Conservation (phyloP, 2,888 invertebrate species). For the Salticus scenicus region DNA sequence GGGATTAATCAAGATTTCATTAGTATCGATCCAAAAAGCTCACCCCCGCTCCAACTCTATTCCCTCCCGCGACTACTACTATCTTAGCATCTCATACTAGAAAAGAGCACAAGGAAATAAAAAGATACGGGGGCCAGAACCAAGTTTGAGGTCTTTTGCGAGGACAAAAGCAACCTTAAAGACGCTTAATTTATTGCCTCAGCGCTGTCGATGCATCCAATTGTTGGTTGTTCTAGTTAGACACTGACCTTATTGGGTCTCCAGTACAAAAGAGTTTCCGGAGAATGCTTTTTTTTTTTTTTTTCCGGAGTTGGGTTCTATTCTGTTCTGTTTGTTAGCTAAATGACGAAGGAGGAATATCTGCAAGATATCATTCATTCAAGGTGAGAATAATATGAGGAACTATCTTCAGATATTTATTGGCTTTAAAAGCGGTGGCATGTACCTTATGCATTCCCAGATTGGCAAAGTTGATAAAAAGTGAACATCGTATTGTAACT, state of each 20-base stretch:
- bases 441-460: slow-evolving; percentile 52
- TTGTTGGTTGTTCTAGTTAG: slow-evolving; percentile 70
- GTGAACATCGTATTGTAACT: slow-evolving; percentile 45
- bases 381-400: slow-evolving; percentile 52
- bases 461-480: slow-evolving; percentile 46
- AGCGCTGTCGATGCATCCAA: slow-evolving; percentile 67
- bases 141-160: slow-evolving; percentile 47
- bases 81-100: slow-evolving; percentile 63
- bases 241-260: slow-evolving; percentile 69
- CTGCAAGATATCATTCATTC: slow-evolving; percentile 64
- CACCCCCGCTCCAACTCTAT: slow-evolving; percentile 2
- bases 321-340: slow-evolving; percentile 59
- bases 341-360: slow-evolving; percentile 64
- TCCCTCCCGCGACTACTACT: slow-evolving; percentile 28
- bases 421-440: slow-evolving; percentile 45
- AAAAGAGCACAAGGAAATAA: slow-evolving; percentile 55
- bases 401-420: slow-evolving; percentile 57
- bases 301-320: slow-evolving; percentile 2
- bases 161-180: slow-evolving; percentile 66
- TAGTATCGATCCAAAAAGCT: slow-evolving; percentile 65
- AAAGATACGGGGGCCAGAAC: slow-evolving; percentile 55
- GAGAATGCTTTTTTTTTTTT: slow-evolving; percentile 14
- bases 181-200: slow-evolving; percentile 63
- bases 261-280: slow-evolving; percentile 54
- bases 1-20: slow-evolving; percentile 70